These are phyloP conservation scores for Tychaedon coryphoeus DNA, from an alignment of 2,113 vertebrate species.

Conservation along the genomic window DNA sequence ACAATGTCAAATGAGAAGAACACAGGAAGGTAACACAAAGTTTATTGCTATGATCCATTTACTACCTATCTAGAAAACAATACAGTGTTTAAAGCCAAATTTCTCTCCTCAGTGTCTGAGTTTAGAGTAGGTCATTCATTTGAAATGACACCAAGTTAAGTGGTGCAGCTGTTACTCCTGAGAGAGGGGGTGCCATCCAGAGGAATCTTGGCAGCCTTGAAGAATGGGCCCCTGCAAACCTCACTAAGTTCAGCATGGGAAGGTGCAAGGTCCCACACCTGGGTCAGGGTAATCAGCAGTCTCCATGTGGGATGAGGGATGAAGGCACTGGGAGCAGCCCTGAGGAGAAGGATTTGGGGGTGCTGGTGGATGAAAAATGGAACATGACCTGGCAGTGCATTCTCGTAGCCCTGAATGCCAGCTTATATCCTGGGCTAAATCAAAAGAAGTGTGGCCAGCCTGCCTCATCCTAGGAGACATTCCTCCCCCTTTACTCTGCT, in stretches of 20 bases:
- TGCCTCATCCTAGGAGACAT: fast-evolving
- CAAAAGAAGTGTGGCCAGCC: not conserved
- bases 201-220: not conserved
- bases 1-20: not conserved
- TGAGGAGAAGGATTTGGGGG: not conserved
- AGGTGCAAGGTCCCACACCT: not conserved
- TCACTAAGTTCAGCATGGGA: not conserved
- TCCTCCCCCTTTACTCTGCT: not conserved
- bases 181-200: not conserved
- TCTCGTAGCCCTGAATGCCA: not conserved
- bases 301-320: not conserved
- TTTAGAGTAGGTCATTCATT: not conserved
- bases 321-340: not conserved
- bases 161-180: not conserved
- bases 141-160: not conserved
- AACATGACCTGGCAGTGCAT: fast-evolving
- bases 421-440: not conserved
- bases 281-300: not conserved
- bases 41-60: not conserved
- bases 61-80: not conserved
- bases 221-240: not conserved
- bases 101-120: not conserved
- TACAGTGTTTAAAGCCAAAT: not conserved
- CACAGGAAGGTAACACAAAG: not conserved
- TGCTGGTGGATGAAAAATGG: not conserved